phyloP scores from a whole-genome alignment of 2,888 invertebrate species.

The Pristionchus fissidentatus region DNA sequence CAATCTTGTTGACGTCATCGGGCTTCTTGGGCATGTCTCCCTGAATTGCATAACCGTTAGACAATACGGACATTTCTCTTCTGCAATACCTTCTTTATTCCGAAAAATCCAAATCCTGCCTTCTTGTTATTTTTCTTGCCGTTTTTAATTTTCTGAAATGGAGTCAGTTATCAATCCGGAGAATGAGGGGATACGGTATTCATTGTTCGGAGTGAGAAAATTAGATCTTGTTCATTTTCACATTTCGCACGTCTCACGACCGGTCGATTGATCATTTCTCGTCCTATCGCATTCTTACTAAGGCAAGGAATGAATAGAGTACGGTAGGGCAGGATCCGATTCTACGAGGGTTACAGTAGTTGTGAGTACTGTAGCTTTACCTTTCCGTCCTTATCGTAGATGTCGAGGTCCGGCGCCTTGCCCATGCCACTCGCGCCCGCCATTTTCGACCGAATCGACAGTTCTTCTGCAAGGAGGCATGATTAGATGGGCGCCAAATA shows the following conservation, averaged over 20 bases:
- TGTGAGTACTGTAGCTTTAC: too few species aligned
- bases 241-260: background rate
- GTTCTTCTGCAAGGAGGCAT: background rate
- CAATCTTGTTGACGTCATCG: constrained; percentile 23
- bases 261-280: background rate
- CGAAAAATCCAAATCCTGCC: constrained; percentile 6
- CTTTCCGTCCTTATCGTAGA: background rate
- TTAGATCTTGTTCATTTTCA: background rate
- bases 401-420: background rate
- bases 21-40: constrained; percentile 19
- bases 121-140: background rate
- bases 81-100: background rate
- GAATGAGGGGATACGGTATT: too few species aligned
- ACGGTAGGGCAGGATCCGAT: background rate
- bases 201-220: too few species aligned
- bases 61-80: background rate
- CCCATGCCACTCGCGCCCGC: background rate
- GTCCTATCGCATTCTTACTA: background rate
- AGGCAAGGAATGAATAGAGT: background rate
- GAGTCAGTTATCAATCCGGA: too few species aligned
- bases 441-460: constrained; percentile 10
- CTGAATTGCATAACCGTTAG: background rate
- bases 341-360: background rate
- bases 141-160: background rate
- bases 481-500: background rate